Conservation (phyloP, 2,113 vertebrate species). For the Microtus oregoni region DNA sequence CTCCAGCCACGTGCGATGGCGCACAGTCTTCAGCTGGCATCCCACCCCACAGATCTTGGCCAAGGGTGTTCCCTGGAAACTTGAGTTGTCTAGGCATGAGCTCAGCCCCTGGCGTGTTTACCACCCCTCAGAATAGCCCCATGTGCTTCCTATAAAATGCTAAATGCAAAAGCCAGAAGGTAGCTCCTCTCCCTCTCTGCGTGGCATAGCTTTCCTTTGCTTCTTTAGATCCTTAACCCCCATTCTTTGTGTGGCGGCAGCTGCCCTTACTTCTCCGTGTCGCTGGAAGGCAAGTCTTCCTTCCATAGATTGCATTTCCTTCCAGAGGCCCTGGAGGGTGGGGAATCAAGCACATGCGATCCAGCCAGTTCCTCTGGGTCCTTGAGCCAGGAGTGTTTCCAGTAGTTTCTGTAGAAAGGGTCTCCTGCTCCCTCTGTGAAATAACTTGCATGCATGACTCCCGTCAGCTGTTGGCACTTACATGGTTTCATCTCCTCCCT, state of each 20-base stretch:
- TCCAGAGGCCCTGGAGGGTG: background rate
- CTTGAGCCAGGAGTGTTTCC: background rate
- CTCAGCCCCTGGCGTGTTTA: constrained; percentile 50
- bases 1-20: background rate
- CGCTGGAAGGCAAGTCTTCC: background rate
- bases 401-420: background rate
- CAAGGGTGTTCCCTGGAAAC: constrained; percentile 79
- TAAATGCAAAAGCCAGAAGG: background rate
- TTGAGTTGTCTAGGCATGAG: constrained; percentile 67
- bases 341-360: background rate
- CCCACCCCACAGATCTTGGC: constrained; percentile 35
- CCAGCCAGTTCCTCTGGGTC: background rate
- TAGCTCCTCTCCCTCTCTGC: background rate
- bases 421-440: background rate
- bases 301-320: background rate
- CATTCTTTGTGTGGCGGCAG: background rate
- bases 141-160: constrained; percentile 34
- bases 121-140: constrained; percentile 47
- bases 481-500: background rate
- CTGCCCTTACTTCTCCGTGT: background rate
- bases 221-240: background rate
- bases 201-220: background rate
- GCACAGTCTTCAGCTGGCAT: background rate
- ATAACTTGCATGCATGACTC: background rate
- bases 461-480: background rate